Evolutionary conservation across 2,888 invertebrate genomes (phyloP).

Genomic region (Patella ulyssiponensis): DNA sequence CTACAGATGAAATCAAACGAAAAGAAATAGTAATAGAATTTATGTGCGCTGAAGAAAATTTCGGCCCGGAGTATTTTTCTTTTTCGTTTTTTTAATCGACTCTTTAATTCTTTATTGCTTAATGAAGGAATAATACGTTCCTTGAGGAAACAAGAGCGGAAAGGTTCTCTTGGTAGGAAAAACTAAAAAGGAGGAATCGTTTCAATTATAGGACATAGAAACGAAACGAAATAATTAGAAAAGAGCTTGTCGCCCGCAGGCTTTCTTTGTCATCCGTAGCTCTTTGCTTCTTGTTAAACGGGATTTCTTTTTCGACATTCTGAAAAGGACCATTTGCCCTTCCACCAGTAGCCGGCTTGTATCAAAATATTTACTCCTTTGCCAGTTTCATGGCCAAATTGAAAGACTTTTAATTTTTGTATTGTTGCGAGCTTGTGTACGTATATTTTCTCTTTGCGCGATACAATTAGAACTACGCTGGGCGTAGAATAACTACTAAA

Average conservation of each 20-base stretch:
- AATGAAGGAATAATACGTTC: slow-evolving; percentile 5
- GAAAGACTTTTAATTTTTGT: slow-evolving; percentile 1
- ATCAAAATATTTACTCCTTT: slow-evolving; percentile 12
- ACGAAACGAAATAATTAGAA: slow-evolving; percentile 7
- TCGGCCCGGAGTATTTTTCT: slow-evolving; percentile 4
- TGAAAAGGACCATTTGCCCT: slow-evolving; percentile 2
- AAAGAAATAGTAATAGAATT: too few species aligned
- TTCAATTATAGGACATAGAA: background rate
- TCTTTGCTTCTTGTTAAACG: background rate
- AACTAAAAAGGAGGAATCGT: slow-evolving; percentile 3
- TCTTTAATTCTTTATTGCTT: slow-evolving; percentile 3
- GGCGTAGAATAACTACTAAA: background rate
- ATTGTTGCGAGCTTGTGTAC: background rate
- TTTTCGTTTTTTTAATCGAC: background rate
- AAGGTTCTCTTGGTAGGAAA: slow-evolving; percentile 1
- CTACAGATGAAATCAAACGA: too few species aligned
- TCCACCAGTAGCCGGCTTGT: background rate
- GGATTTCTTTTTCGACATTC: background rate
- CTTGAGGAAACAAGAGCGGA: background rate
- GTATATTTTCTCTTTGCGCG: background rate
- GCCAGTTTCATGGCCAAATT: background rate
- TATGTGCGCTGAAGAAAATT: background rate
- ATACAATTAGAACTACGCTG: slow-evolving; percentile 2
- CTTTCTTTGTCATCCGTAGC: background rate
- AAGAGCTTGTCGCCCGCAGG: slow-evolving; percentile 3